These are phyloP conservation scores for Falco punctatus DNA, from an alignment of 2,113 vertebrate species.

Conservation along the genomic window DNA sequence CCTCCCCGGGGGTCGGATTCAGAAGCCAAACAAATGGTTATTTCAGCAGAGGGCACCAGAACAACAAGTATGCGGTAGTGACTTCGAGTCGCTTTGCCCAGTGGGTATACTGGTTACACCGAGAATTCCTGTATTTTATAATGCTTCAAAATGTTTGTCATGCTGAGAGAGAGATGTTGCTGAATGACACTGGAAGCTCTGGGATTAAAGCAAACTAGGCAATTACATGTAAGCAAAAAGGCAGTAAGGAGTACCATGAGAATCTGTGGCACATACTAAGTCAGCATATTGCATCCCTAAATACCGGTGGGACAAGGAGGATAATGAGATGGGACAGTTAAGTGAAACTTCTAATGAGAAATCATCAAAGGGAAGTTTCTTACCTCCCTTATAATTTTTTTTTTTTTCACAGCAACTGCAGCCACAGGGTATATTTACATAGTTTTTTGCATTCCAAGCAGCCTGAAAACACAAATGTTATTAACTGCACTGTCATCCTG, in stretches of 20 bases:
- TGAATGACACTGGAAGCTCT: neutral
- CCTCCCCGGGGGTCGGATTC: neutral
- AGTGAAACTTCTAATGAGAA: neutral
- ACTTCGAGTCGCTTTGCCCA: neutral
- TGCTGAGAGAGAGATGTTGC: neutral
- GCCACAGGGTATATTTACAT: neutral
- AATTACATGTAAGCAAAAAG: neutral
- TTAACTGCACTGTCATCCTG: neutral
- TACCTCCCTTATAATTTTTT: neutral
- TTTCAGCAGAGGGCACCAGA: conserved; percentile 69
- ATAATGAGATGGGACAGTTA: neutral
- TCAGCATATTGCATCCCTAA: neutral
- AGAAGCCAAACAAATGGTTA: neutral
- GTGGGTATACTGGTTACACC: neutral
- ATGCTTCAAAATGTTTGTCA: neutral
- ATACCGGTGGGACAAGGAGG: neutral
- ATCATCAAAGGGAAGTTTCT: neutral
- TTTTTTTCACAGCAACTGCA: neutral
- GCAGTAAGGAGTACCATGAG: neutral
- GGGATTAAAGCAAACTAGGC: neutral
- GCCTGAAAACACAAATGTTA: neutral
- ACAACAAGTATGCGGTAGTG: neutral
- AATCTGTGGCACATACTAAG: neutral
- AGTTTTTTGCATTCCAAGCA: neutral
- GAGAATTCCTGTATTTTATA: neutral